Percentiles rank a stretch among this genome's conserved stretches.
Conservation (phyloP, 2,888 invertebrate species). For the Desoria tigrina region DNA sequence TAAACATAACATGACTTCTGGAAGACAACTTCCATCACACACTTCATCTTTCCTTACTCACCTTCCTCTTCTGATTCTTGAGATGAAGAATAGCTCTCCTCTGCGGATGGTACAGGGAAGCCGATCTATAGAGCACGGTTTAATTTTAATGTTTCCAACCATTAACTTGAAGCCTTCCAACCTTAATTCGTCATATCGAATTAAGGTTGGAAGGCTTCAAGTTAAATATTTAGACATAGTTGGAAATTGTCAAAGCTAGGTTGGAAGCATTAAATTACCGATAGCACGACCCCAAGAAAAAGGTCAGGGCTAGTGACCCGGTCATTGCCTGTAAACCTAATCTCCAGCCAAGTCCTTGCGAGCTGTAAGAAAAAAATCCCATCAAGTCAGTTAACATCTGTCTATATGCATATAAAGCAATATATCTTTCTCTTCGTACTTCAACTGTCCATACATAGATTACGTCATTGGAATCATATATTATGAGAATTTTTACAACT, state of each 20-base stretch:
- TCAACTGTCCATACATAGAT: too few relatives aligned
- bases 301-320: constrained; percentile 77
- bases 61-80: constrained; percentile 79
- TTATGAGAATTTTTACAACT: too few relatives aligned
- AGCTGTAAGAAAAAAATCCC: constrained; percentile 59
- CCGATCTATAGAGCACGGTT: too few relatives aligned
- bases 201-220: too few relatives aligned
- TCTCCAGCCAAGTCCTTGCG: constrained; percentile 78
- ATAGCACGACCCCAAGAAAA: constrained; percentile 82
- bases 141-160: too few relatives aligned
- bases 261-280: constrained; percentile 86
- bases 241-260: too few relatives aligned
- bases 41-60: constrained; percentile 17
- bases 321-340: constrained; percentile 81
- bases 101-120: constrained; percentile 81
- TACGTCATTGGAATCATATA: too few relatives aligned
- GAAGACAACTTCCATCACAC: neutral
- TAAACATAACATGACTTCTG: neutral
- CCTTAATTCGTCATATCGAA: too few relatives aligned
- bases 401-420: too few relatives aligned
- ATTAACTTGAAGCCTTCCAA: too few relatives aligned
- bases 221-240: too few relatives aligned
- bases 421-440: too few relatives aligned
- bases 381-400: neutral
- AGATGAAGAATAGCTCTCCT: constrained; percentile 81